Base-by-base conservation (phyloP, 1,140 invertebrate species). In the Meloidogyne floridensis region DNA sequence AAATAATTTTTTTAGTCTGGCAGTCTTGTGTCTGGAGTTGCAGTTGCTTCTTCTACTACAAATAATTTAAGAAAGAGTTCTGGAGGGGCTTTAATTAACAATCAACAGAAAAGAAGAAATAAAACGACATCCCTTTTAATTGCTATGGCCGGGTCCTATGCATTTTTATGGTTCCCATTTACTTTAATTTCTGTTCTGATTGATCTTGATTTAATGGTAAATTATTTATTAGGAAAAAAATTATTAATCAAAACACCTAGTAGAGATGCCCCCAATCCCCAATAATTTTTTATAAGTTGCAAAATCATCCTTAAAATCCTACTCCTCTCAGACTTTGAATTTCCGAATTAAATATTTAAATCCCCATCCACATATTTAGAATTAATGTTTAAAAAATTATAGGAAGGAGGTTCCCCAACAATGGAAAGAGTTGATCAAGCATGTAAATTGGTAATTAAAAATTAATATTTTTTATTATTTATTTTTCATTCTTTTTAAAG, bases 121-220 rank as follows among this genome's bases (percentile, higher is more conserved):
- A 43, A 88, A 77, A 89, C 88, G 7, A 89, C 88, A 15, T 69
- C 54, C 9, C 72, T 89, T 13, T 75, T 89, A 8, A 84, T 87
- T 43, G 88, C 89, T n/a, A 89, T 89, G 88, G 88, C 88, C 13
- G 82, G 82, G 15, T 81, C 82, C 20, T 89, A 89, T 78, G 88
- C 89, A 20, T 76, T 85, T 74, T 83, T 89, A 47, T 89, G 88
- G 88, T 81, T 90, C 6, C 88, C 88, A 10, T 89, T 88, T 79
- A 90, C 84, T 32, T 69, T 89, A 5, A 78, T 89, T 80, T 85
- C 87, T 20, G 75, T 89, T 54, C 73, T 90, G 15, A 86, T 89
- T 65, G 89, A 89, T 72, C 72, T 89, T 13, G 85, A 89, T 56
- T 75, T 69, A 72, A 32, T 79, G 18, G 77, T 69, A 20, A 47